phyloP scores from a whole-genome alignment of 2,888 invertebrate species.

The Amaurobius ferox region DNA sequence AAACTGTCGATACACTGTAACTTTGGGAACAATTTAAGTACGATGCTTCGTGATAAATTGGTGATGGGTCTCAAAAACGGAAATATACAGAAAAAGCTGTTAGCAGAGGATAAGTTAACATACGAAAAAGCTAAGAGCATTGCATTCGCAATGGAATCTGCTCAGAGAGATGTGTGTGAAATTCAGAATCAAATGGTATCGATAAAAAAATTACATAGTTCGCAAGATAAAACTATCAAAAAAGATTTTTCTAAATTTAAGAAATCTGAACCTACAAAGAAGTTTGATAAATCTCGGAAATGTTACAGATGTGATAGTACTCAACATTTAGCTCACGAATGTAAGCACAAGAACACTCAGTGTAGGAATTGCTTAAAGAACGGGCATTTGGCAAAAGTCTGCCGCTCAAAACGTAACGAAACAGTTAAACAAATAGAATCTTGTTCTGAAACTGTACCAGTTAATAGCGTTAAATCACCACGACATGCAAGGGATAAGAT shows the following conservation, averaged over 20 bases:
- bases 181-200: no score
- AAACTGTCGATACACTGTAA: slow-evolving; percentile 45
- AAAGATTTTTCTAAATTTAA: slow-evolving; percentile 51
- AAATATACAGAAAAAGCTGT: no score
- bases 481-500: slow-evolving; percentile 55
- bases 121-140: no score
- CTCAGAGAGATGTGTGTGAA: no score
- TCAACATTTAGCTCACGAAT: slow-evolving; percentile 55
- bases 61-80: slow-evolving; percentile 43
- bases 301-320: slow-evolving; percentile 54
- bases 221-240: slow-evolving; percentile 41
- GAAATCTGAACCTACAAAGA: slow-evolving; percentile 44
- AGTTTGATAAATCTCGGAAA: slow-evolving; percentile 50
- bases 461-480: slow-evolving; percentile 54
- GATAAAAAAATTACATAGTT: slow-evolving; percentile 40
- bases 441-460: slow-evolving; percentile 53
- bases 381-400: slow-evolving; percentile 56
- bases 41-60: slow-evolving; percentile 47
- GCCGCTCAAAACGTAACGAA: slow-evolving; percentile 55
- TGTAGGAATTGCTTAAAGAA: slow-evolving; percentile 54
- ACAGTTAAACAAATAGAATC: slow-evolving; percentile 56
- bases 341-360: slow-evolving; percentile 54
- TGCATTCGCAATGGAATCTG: no score
- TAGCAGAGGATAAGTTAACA: no score
- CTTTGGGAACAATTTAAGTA: slow-evolving; percentile 40